Percentiles rank a stretch among this genome's conserved stretches.
Conservation (phyloP, 2,888 invertebrate genomes). For the Andrena flavipes region DNA sequence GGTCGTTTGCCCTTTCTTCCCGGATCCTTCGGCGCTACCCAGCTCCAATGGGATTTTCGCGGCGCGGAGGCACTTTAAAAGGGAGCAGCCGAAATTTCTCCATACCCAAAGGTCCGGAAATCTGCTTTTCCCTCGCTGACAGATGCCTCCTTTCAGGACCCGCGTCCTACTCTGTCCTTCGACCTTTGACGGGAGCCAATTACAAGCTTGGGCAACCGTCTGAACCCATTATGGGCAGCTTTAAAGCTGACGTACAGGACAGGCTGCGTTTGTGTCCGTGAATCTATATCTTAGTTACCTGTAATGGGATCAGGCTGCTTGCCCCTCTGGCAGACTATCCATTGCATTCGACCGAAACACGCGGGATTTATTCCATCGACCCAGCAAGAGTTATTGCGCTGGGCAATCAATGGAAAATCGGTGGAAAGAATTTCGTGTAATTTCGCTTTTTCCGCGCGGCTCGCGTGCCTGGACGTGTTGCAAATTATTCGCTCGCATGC, state of each 20-base stretch:
- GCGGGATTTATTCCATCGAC: background rate
- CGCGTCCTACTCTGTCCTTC: slow-evolving; percentile 34
- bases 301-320: slow-evolving; percentile 4
- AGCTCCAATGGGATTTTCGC: slow-evolving; percentile 50
- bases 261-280: background rate
- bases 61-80: slow-evolving; percentile 40
- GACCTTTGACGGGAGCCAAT: slow-evolving; percentile 62
- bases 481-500: background rate
- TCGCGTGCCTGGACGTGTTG: too few species aligned
- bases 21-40: background rate
- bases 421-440: too few species aligned
- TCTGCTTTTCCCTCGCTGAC: slow-evolving; percentile 30
- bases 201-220: slow-evolving; percentile 58
- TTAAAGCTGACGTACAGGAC: slow-evolving; percentile 27
- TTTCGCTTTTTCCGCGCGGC: too few species aligned
- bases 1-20: slow-evolving; percentile 18
- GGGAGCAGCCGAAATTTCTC: slow-evolving; percentile 48
- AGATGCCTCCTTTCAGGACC: slow-evolving; percentile 28
- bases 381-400: too few species aligned
- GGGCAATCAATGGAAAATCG: too few species aligned
- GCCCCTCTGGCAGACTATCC: background rate
- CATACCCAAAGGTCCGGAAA: slow-evolving; percentile 40
- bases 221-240: slow-evolving; percentile 60
- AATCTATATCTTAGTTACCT: background rate
- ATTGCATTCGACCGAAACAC: background rate